Evolutionary conservation across 2,113 vertebrate species (phyloP).

Genomic region (Rousettus leschenaultii): DNA sequence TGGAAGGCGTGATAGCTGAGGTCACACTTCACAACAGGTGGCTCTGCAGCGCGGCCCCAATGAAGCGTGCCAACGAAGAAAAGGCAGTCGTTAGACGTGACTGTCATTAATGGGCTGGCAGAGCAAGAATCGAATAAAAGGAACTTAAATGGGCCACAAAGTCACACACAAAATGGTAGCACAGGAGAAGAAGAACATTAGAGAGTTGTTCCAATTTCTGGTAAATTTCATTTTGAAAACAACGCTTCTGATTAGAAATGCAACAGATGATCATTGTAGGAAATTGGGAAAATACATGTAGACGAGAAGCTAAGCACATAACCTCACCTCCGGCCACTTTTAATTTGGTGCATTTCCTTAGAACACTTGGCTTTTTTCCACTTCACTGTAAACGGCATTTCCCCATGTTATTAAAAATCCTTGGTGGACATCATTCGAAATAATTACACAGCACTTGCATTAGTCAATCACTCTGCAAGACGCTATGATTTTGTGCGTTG

Average conservation of each 20-base stretch:
- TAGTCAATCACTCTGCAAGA: neutral
- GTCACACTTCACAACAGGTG: neutral
- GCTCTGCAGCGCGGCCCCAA: neutral
- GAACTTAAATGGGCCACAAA: conserved; percentile 51
- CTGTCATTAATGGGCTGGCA: conserved; percentile 49
- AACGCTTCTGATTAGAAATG: neutral
- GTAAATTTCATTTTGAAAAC: neutral
- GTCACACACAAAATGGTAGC: neutral
- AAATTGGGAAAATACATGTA: neutral
- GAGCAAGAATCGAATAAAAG: conserved; percentile 48
- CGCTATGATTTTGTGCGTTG: neutral
- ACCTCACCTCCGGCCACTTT: neutral
- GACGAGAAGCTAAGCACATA: neutral
- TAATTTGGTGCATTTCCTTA: neutral
- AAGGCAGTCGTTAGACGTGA: conserved; percentile 51
- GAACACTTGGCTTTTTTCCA: neutral
- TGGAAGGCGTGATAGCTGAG: neutral
- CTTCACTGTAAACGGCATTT: neutral
- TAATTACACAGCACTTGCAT: no score
- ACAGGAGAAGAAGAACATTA: neutral
- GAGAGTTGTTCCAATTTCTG: neutral
- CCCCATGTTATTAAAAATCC: neutral
- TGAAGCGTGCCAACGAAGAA: conserved; percentile 45
- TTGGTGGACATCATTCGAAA: neutral
- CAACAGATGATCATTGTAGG: neutral